Evolutionary conservation across 2,797 vertebrate genomes (phyloP).

Genomic region (Chelidonichthys spinosus): DNA sequence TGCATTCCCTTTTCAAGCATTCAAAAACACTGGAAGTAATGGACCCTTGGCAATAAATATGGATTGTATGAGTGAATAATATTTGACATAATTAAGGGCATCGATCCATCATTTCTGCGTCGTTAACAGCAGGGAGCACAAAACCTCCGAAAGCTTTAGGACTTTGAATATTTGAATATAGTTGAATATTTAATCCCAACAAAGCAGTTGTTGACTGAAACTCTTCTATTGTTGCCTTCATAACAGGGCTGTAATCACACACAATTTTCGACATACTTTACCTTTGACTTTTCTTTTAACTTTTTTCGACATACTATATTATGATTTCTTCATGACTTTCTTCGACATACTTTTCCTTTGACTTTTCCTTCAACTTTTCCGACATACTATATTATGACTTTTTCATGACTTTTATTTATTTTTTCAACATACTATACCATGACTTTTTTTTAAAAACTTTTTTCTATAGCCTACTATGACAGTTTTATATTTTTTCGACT

Average conservation of each 20-base stretch:
- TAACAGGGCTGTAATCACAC: not conserved
- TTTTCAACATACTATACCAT: no score
- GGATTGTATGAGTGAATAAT: not conserved
- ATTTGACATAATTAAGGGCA: slow-evolving; percentile 3
- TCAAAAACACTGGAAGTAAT: not conserved
- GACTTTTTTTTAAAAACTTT: no score
- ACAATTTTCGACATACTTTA: not conserved
- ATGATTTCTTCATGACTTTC: no score
- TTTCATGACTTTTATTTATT: no score
- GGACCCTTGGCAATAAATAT: not conserved
- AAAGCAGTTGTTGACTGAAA: no score
- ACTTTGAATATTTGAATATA: not conserved
- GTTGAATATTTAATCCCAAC: not conserved
- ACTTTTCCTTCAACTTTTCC: no score
- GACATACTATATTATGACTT: no score
- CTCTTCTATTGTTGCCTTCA: not conserved
- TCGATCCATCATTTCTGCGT: not conserved
- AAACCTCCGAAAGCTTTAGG: slow-evolving; percentile 3
- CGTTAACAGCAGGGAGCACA: not conserved
- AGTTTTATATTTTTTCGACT: no score
- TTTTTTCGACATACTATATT: no score
- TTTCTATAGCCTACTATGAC: no score
- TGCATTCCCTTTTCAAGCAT: slow-evolving; percentile 15
- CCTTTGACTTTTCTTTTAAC: no score
- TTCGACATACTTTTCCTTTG: no score